These are phyloP conservation scores for Aleadryas rufinucha DNA, from an alignment of 2,113 vertebrate species.

Conservation along the genomic window DNA sequence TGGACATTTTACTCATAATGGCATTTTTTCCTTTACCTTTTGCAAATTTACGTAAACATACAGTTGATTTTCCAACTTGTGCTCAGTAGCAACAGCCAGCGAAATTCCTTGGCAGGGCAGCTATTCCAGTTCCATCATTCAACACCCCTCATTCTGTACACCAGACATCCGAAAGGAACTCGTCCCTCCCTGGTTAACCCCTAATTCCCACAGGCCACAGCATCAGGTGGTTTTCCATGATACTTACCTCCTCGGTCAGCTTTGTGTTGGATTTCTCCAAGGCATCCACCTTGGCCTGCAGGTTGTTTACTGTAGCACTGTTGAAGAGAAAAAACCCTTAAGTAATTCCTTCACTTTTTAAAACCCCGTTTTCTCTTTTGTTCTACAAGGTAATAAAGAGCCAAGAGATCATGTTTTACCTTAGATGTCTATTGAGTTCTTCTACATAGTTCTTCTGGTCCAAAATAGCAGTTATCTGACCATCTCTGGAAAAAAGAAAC, in stretches of 20 bases:
- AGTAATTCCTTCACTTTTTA: not conserved
- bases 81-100: not conserved
- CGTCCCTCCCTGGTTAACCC: not conserved
- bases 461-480: slow-evolving; percentile 96
- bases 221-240: not conserved
- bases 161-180: not conserved
- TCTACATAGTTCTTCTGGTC: slow-evolving; percentile 99
- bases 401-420: slow-evolving; percentile 67
- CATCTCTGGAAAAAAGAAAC: slow-evolving; percentile 76
- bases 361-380: not conserved
- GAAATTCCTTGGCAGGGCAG: not conserved
- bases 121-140: not conserved
- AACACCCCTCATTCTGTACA: not conserved
- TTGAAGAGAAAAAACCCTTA: not conserved
- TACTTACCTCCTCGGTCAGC: slow-evolving; percentile 90
- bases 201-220: not conserved
- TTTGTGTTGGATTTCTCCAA: slow-evolving; percentile 99
- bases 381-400: not conserved
- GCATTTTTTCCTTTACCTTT: not conserved
- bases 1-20: not conserved
- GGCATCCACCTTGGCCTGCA: slow-evolving; percentile 95
- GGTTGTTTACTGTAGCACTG: slow-evolving; percentile 96
- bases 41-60: not conserved
- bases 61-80: not conserved
- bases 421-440: slow-evolving; percentile 97